These are phyloP conservation scores for Lycopodina hypogea DNA, from an alignment of 37 sponge, comb jelly and placozoan genomes.

Conservation along the genomic window DNA sequence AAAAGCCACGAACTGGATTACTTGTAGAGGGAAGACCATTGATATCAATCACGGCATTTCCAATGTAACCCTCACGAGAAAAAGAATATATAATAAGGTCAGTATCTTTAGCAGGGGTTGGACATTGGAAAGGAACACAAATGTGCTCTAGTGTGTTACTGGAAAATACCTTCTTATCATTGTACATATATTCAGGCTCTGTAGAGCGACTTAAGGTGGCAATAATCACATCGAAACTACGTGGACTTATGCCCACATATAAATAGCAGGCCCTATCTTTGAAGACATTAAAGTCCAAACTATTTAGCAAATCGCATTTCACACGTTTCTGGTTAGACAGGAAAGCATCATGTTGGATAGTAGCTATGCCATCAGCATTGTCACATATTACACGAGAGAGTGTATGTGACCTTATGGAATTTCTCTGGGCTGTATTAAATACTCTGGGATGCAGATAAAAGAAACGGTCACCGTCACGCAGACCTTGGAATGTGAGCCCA, in stretches of 20 bases:
- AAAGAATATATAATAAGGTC: constrained; percentile 18
- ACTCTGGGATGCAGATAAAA: constrained; percentile 62
- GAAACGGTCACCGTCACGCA: constrained; percentile 90
- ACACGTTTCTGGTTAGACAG: constrained; percentile 19
- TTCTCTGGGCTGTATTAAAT: constrained; percentile 65
- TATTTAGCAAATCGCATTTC: constrained; percentile 11
- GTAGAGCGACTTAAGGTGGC: constrained; percentile 15
- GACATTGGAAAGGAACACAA: constrained; percentile 32
- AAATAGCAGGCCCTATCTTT: constrained; percentile 23
- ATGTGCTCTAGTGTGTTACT: neutral
- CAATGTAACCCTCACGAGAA: neutral
- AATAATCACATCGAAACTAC: neutral
- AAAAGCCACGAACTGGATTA: neutral
- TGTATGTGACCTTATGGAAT: constrained; percentile 42
- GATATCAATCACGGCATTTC: neutral
- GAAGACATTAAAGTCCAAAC: constrained; percentile 18
- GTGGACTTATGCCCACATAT: neutral
- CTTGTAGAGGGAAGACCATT: neutral
- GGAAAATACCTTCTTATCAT: neutral
- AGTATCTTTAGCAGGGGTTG: neutral
- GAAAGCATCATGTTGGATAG: constrained; percentile 76
- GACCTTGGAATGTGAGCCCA: constrained; percentile 57
- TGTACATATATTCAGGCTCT: neutral
- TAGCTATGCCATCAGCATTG: constrained; percentile 62
- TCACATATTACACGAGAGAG: constrained; percentile 82